Evolutionary conservation across 2,113 vertebrate genomes (phyloP), one percentile per base, ranked within the genome.

Genomic region (Leucoraja erinaceus): DNA sequence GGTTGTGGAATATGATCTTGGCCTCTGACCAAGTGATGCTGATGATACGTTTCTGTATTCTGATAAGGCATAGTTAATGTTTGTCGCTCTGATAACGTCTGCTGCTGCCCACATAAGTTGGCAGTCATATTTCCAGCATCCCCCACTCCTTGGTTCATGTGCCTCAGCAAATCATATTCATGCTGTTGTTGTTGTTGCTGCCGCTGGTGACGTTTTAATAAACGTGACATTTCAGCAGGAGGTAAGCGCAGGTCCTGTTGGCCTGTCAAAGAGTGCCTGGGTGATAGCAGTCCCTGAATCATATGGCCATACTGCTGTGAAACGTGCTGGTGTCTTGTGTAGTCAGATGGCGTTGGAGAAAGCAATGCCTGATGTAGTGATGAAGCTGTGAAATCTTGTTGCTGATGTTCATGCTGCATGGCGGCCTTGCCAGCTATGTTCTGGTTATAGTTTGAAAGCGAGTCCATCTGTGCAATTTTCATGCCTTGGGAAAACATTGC

Each of bases 361-460:
- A 99, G 96, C 95, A 99, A 96, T 14, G 99, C 99, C 96, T 99
- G 99, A 95, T 99, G 99, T 94, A 99, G 97, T 91, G 98, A 96
- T 0, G 98, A 99, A 0, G 98, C 95, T 5, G 97, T 88, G 93
- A 97, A 95, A 96, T 97, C 93, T 95, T 96, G 95, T n/a, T 94
- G 94, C 12, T 95, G 96, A 94, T 95, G 96, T 93, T 95, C 95
- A 10, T 70, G 66, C 68, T 74, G 90, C 10, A 91, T 38, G 38
- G 72, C 12, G 33, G 33, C 38, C 72, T 91, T 91, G 25, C 90
- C 63, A 72, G 90, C 63, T 31, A 70, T 72, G 38, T 25, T 72
- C 14, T 63, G 86, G 90, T 91, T 91, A 47, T 72, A 72, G 68
- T 72, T 91, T 70, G 68, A 91, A 91, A 91, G 68, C 5, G 63